Percentiles rank a stretch among this genome's conserved stretches.
These are phyloP conservation scores for Crypturellus tataupa DNA, from an alignment of 2,797 vertebrate species.

Conservation along the genomic window DNA sequence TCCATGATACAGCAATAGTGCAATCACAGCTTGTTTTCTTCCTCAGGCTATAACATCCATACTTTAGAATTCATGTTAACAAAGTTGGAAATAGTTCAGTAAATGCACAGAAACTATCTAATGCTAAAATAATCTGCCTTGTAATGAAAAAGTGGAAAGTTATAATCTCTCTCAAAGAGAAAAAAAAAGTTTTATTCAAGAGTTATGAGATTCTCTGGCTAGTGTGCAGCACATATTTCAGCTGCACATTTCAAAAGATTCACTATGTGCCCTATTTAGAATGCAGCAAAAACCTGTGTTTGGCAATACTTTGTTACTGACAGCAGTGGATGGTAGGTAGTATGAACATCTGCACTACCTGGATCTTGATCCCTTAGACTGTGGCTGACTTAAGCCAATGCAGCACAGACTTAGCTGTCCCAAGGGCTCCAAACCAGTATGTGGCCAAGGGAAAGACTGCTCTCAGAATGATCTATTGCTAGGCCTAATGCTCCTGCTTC, in stretches of 20 bases:
- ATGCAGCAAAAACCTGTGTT: background rate
- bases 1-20: background rate
- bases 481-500: constrained; percentile 10
- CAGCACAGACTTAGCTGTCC: background rate
- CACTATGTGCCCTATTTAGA: background rate
- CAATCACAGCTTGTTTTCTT: background rate
- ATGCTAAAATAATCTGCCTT: background rate
- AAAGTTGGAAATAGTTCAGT: background rate
- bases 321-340: background rate
- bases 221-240: background rate
- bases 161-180: background rate
- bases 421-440: background rate
- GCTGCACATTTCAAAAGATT: background rate
- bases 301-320: background rate
- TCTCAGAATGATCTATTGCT: background rate
- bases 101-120: background rate
- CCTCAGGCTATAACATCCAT: background rate
- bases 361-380: background rate
- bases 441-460: background rate
- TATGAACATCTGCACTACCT: background rate
- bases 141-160: background rate
- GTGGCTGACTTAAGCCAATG: background rate
- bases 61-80: background rate
- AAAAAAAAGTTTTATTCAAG: background rate
- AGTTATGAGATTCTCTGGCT: background rate